Conservation (phyloP, 2,888 invertebrate genomes). For the Pandemis heparana region DNA sequence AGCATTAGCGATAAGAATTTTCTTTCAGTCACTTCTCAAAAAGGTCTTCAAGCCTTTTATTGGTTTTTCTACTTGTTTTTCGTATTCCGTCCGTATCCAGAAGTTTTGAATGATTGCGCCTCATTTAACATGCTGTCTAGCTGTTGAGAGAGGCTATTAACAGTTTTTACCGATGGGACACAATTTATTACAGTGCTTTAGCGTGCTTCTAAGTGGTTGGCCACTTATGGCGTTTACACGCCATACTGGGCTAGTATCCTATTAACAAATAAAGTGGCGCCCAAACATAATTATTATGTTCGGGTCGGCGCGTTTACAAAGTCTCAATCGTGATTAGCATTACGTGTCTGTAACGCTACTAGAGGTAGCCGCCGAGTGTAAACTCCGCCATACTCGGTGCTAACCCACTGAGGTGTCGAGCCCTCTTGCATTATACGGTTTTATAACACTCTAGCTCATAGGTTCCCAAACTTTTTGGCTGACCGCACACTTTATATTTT, state of each 20-base stretch:
- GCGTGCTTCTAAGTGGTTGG: conserved; percentile 68
- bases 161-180: conserved; percentile 62
- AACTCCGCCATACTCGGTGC: conserved; percentile 19
- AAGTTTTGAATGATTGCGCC: conserved; percentile 56
- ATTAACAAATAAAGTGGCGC: conserved; percentile 57
- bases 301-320: conserved; percentile 60
- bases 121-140: conserved; percentile 55
- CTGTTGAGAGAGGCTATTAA: conserved; percentile 70
- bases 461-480: too few species aligned
- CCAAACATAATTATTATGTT: conserved; percentile 70
- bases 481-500: too few species aligned
- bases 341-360: conserved; percentile 67
- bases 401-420: conserved; percentile 23
- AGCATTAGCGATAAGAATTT: conserved; percentile 49
- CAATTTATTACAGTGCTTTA: conserved; percentile 69
- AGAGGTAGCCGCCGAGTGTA: conserved; percentile 20
- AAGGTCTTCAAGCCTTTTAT: conserved; percentile 45
- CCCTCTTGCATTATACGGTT: conserved; percentile 25
- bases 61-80: conserved; percentile 43
- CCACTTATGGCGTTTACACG: conserved; percentile 72
- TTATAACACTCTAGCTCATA: conserved; percentile 22
- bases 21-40: conserved; percentile 44
- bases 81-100: conserved; percentile 51
- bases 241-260: conserved; percentile 52
- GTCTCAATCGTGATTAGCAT: conserved; percentile 66